These are phyloP conservation scores for Pseudochirops cupreus DNA, from an alignment of 2,797 vertebrate species.

Conservation along the genomic window DNA sequence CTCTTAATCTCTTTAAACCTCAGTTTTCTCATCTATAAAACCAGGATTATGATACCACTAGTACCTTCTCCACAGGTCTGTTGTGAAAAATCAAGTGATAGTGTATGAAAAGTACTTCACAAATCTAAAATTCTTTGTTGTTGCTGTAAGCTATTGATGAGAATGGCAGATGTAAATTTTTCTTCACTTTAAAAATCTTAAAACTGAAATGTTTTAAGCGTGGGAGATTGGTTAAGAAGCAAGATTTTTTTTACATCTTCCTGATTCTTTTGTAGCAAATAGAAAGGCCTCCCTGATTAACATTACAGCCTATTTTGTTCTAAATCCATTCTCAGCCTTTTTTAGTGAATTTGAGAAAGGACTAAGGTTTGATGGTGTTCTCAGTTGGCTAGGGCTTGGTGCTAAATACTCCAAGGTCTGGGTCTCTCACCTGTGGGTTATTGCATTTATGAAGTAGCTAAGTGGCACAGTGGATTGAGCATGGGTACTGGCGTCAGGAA, in stretches of 20 bases:
- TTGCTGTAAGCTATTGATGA: background rate
- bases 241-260: background rate
- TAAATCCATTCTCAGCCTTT: background rate
- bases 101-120: background rate
- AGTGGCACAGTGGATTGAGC: background rate
- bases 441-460: background rate
- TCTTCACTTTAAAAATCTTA: background rate
- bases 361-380: background rate
- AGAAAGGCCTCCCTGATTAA: background rate
- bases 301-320: background rate
- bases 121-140: background rate
- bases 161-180: background rate
- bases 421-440: background rate
- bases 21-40: background rate
- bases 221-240: background rate
- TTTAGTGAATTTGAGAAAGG: background rate
- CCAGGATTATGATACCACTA: slow-evolving; percentile 1
- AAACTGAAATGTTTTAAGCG: background rate
- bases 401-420: background rate
- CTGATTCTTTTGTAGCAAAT: background rate
- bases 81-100: background rate
- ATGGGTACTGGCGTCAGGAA: background rate
- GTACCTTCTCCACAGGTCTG: background rate
- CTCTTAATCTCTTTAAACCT: slow-evolving; percentile 9
- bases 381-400: background rate